Base-by-base conservation (phyloP, 2,888 invertebrate genomes). In the Acanthosepion pharaonis region DNA sequence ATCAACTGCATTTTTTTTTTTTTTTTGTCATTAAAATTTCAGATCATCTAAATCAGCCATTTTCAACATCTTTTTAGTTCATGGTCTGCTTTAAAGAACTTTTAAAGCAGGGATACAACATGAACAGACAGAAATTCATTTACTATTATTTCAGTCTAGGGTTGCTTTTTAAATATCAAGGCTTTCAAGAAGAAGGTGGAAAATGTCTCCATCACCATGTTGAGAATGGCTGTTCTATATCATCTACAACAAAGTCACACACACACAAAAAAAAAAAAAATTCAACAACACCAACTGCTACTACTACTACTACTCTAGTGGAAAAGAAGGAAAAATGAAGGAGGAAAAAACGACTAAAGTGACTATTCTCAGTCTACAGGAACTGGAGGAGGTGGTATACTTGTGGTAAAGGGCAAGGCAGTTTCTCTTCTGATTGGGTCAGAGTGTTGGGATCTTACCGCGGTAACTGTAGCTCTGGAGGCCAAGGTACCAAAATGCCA, bases 401-500 rank as follows among this genome's bases (percentile, higher is more conserved):
- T 92, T 51, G n/a, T 42, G 28, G 25, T 49, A 33, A n/a, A n/a
- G 28, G 51, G 53, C 11, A 53, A 51, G 53, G 92, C 48, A 92
- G 42, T 51, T 51, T 49, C 49, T 28, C 23, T 53, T 92, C 42
- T 49, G 25, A 18, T 23, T 51, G 92, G n/a, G 92, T 49, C 92
- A 92, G 92, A 92, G 53, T 49, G 92, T 51, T 18, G 51, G 92
- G 92, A 92, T 48, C 92, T 92, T 92, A 92, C 92, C 92, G 92
- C 49, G 28, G 92, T 51, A 92, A 53, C 42, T 92, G 92, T 53
- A 92, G 92, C 53, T 92, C 92, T 28, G 92, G 92, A 92, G 92
- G 92, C 92, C 92, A 92, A 92, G 92, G 92, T n/a, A 92, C 92
- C 53, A 92, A 92, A 92, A 92, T 92, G 51, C 92, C 92, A 28